These are phyloP conservation scores for Nephrotoma appendiculata DNA, from an alignment of 2,888 invertebrate genomes.

Conservation along the genomic window DNA sequence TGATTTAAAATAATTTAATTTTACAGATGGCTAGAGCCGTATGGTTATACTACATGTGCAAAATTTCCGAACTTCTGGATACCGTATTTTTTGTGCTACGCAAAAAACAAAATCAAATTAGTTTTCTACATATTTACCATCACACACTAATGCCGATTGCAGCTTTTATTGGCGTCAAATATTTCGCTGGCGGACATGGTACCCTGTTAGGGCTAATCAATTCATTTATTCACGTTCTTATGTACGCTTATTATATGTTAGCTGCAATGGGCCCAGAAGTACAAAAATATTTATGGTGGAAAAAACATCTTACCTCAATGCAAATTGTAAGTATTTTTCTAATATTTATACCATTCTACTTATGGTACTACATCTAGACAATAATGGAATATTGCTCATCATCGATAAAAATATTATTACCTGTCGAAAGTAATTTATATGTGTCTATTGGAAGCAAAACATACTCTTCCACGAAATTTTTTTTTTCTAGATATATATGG, in stretches of 20 bases:
- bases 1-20: constrained; percentile 5
- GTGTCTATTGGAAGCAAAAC: too few species aligned
- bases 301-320: constrained; percentile 72
- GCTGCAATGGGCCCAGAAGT: constrained; percentile 77
- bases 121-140: constrained; percentile 77
- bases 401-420: background rate
- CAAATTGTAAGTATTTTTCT: constrained; percentile 51
- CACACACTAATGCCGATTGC: constrained; percentile 57
- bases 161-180: constrained; percentile 54
- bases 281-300: constrained; percentile 91
- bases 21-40: constrained; percentile 32
- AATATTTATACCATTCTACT: background rate
- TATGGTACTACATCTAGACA: background rate
- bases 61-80: constrained; percentile 30
- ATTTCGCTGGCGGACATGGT: constrained; percentile 67
- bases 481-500: too few species aligned
- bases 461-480: too few species aligned
- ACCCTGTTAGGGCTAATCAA: constrained; percentile 78
- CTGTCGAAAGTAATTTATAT: background rate
- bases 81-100: constrained; percentile 68
- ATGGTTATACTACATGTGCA: constrained; percentile 33
- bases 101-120: constrained; percentile 66
- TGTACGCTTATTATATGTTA: constrained; percentile 84
- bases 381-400: background rate
- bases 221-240: constrained; percentile 77